Conservation (phyloP, 2,797 vertebrate species). For the Etheostoma perlongum region DNA sequence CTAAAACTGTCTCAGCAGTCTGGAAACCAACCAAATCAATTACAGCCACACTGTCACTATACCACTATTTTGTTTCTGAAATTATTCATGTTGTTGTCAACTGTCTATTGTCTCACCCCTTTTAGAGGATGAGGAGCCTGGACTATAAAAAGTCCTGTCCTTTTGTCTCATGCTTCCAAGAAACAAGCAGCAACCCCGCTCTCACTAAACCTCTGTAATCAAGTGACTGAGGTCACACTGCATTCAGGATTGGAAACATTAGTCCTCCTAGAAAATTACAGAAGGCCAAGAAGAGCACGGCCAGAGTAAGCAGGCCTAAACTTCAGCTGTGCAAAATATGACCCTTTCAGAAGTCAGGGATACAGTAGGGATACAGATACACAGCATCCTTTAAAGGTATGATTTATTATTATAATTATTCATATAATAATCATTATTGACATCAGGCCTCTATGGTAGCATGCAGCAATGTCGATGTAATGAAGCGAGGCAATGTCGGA, state of each 20-base stretch:
- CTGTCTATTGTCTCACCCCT: not conserved
- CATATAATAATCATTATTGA: not conserved
- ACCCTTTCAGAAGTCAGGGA: constrained; percentile 14
- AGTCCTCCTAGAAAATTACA: constrained; percentile 56
- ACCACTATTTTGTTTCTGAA: constrained; percentile 8
- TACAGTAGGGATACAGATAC: not conserved
- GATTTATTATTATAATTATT: not conserved
- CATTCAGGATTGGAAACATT: constrained; percentile 47
- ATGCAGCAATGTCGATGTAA: not conserved
- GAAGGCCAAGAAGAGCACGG: constrained; percentile 34
- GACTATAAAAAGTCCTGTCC: constrained; percentile 10
- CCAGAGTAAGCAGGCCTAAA: constrained; percentile 6
- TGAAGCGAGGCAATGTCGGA: constrained; percentile 21
- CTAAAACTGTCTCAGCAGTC: constrained; percentile 10
- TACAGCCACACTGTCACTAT: not conserved
- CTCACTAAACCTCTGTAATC: constrained; percentile 38
- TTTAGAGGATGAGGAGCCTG: constrained; percentile 1
- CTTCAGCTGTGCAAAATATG: constrained; percentile 16
- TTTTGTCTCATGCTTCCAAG: constrained; percentile 41
- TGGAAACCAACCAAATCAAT: constrained; percentile 12
- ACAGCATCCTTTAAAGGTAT: too few species aligned
- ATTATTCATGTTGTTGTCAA: not conserved
- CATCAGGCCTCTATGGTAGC: not conserved
- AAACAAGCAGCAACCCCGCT: constrained; percentile 21
- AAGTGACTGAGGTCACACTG: constrained; percentile 51